phyloP scores from a whole-genome alignment of 2,113 vertebrate genomes.

The Stigmatopora nigra region DNA sequence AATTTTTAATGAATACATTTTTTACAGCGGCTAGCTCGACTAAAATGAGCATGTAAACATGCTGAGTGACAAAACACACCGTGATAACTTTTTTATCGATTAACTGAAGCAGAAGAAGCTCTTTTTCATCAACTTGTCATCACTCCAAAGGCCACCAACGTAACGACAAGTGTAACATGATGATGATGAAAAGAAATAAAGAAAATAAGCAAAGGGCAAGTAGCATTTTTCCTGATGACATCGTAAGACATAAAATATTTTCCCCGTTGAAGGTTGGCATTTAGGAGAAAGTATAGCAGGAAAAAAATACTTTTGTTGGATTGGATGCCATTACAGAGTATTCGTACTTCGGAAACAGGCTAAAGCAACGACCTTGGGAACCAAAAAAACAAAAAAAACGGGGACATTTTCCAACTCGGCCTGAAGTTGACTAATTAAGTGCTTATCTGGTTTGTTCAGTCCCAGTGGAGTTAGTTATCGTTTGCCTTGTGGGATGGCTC shows the following conservation, averaged over 20 bases:
- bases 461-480: not conserved
- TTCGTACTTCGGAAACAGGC: not conserved
- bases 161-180: conserved; percentile 7
- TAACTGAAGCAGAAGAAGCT: conserved; percentile 9
- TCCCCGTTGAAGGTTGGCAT: conserved; percentile 3
- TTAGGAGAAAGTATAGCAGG: not conserved
- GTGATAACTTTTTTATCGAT: not conserved
- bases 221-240: conserved; percentile 17
- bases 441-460: conserved; percentile 3
- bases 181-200: conserved; percentile 11
- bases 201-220: conserved; percentile 1
- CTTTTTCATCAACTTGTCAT: conserved; percentile 17
- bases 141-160: conserved; percentile 36
- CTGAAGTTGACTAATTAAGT: not conserved
- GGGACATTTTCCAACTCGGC: not conserved
- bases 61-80: not conserved
- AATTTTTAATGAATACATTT: not conserved
- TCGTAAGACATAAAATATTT: conserved; percentile 5
- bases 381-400: not conserved
- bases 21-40: not conserved
- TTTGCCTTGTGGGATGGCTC: not conserved
- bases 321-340: not conserved
- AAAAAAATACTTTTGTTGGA: not conserved
- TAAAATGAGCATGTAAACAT: not conserved
- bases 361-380: not conserved